Percentiles rank a stretch among this genome's conserved stretches.
These are phyloP conservation scores for Emmelina monodactyla DNA, from an alignment of 2,888 invertebrate species.

Conservation along the genomic window DNA sequence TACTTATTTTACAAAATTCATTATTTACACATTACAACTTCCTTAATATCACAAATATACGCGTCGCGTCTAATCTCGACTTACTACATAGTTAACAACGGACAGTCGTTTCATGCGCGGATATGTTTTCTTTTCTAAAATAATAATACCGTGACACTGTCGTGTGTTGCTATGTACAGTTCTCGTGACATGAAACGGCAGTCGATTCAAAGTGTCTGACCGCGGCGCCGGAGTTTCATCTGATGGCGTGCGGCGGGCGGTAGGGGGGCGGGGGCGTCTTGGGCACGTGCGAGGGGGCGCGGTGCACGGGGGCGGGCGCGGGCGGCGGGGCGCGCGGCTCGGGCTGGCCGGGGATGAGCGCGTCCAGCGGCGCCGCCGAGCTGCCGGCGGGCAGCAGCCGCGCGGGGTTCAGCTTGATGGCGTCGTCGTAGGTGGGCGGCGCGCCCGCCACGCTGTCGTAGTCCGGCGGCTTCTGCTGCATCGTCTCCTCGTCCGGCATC, in stretches of 20 bases:
- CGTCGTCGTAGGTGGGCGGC: slow-evolving; percentile 77
- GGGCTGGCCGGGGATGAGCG: slow-evolving; percentile 42
- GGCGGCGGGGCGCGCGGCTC: slow-evolving; percentile 21
- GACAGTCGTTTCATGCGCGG: slow-evolving; percentile 37
- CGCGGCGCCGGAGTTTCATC: slow-evolving; percentile 39
- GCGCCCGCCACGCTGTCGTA: slow-evolving; percentile 74
- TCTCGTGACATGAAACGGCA: slow-evolving; percentile 60
- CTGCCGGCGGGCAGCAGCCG: slow-evolving; percentile 52
- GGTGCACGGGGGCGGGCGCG: slow-evolving; percentile 8
- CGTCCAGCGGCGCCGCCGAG: slow-evolving; percentile 28
- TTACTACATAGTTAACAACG: slow-evolving; percentile 29
- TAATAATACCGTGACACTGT: not conserved
- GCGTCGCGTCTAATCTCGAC: slow-evolving; percentile 40
- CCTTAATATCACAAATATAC: slow-evolving; percentile 63
- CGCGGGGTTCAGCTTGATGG: slow-evolving; percentile 73
- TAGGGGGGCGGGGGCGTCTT: slow-evolving; percentile 61
- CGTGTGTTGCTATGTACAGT: slow-evolving; percentile 26
- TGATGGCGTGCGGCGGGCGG: slow-evolving; percentile 55
- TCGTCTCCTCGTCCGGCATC: slow-evolving; percentile 64
- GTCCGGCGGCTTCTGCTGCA: slow-evolving; percentile 75
- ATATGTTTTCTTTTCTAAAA: too few species aligned
- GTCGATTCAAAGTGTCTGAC: slow-evolving; percentile 52
- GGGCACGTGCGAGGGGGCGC: slow-evolving; percentile 28
- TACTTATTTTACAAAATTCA: slow-evolving; percentile 29
- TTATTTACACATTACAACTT: slow-evolving; percentile 48